Conservation (phyloP, 2,113 vertebrate species). For the Myotis brandtii region DNA sequence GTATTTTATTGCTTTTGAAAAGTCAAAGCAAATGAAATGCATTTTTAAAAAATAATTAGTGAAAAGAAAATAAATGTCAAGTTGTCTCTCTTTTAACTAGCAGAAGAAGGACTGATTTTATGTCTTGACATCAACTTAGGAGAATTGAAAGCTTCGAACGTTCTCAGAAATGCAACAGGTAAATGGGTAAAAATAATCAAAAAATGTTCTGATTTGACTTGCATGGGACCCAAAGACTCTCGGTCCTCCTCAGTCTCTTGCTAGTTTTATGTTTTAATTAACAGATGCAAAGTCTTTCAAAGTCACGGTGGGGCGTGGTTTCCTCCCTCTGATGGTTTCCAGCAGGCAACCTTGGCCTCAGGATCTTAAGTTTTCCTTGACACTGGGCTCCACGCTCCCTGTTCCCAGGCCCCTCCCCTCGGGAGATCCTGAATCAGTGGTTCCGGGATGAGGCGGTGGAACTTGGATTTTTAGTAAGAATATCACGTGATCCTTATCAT, state of each 20-base stretch:
- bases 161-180: neutral
- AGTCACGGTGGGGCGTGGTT: neutral
- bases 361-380: constrained; percentile 33
- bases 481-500: constrained; percentile 19
- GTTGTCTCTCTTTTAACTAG: neutral
- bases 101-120: neutral
- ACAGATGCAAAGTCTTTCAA: constrained; percentile 19
- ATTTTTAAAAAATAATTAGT: constrained; percentile 9
- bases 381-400: neutral
- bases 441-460: neutral
- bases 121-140: neutral
- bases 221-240: neutral
- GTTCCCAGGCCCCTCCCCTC: neutral
- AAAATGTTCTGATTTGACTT: neutral
- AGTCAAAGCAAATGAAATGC: neutral
- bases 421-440: neutral
- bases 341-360: constrained; percentile 3
- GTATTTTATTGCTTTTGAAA: constrained; percentile 38
- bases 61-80: constrained; percentile 40
- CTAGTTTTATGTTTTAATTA: constrained; percentile 41
- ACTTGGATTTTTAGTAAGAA: constrained; percentile 23
- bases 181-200: neutral
- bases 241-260: neutral
- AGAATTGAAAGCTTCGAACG: neutral
- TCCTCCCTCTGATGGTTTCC: constrained; percentile 52